Conservation (phyloP, 2,113 vertebrate species). For the Oncorhynchus masou region DNA sequence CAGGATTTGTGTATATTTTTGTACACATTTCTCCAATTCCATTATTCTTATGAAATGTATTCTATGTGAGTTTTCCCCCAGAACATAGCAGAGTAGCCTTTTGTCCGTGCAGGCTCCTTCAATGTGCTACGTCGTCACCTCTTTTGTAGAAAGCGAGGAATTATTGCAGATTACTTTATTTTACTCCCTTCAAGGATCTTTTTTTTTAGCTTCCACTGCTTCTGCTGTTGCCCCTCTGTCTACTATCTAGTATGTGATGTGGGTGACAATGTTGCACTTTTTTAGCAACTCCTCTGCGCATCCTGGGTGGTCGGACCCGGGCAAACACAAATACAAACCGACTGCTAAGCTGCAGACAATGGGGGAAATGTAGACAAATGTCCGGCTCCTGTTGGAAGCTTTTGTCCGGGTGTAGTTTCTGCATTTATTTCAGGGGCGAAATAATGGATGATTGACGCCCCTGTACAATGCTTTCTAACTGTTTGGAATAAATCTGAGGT, state of each 20-base stretch:
- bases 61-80: background rate
- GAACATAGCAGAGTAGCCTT: background rate
- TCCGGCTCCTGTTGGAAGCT: conserved; percentile 99
- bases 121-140: conserved; percentile 23
- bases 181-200: conserved; percentile 58
- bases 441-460: conserved; percentile 99
- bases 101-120: conserved; percentile 51
- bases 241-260: conserved; percentile 95
- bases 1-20: conserved; percentile 45
- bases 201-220: conserved; percentile 56
- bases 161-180: conserved; percentile 76
- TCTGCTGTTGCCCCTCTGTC: conserved; percentile 62
- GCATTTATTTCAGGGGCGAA: conserved; percentile 99
- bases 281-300: conserved; percentile 87
- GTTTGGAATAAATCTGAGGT: conserved; percentile 99
- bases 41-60: conserved; percentile 6
- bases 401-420: conserved; percentile 98
- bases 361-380: conserved; percentile 99
- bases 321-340: conserved; percentile 99
- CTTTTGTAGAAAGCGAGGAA: conserved; percentile 58
- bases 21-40: conserved; percentile 1
- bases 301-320: conserved; percentile 99
- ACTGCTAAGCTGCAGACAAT: conserved; percentile 99
- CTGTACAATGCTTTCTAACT: conserved; percentile 98
- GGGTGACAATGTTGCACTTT: conserved; percentile 95